Conservation (phyloP, 2,888 invertebrate species). For the Sclerodermus sp. region DNA sequence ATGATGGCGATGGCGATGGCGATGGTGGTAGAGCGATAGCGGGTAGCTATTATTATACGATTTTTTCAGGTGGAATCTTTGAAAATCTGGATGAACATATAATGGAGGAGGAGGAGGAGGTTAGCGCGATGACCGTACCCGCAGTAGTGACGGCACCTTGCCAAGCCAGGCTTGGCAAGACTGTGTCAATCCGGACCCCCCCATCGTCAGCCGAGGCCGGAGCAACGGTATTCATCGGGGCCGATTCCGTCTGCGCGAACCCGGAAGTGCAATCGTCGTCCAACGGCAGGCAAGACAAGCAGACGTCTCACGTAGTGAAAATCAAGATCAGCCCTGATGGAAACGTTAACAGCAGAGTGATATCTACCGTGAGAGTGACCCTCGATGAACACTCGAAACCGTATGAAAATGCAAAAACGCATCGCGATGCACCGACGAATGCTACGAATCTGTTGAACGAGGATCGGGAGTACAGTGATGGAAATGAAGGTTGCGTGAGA, state of each 20-base stretch:
- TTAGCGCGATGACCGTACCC: constrained; percentile 45
- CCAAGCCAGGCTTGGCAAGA: constrained; percentile 40
- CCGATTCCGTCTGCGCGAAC: constrained; percentile 48
- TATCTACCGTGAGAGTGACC: constrained; percentile 45
- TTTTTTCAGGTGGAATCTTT: not conserved
- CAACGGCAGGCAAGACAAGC: constrained; percentile 33
- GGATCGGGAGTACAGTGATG: constrained; percentile 4
- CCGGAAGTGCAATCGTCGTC: constrained; percentile 45
- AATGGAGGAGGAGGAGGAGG: too few species aligned
- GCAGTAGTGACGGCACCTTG: constrained; percentile 37
- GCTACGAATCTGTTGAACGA: constrained; percentile 36
- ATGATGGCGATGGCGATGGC: too few species aligned
- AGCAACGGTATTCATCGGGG: constrained; percentile 60
- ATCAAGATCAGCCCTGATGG: constrained; percentile 70
- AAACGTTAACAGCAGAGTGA: constrained; percentile 55
- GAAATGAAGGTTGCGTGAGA: too few species aligned
- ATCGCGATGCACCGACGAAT: constrained; percentile 37
- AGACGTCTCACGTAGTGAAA: constrained; percentile 66
- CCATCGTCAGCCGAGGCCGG: constrained; percentile 43
- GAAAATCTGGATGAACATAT: constrained; percentile 31
- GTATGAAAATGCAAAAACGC: constrained; percentile 11
- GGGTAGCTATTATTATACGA: too few species aligned
- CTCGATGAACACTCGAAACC: constrained; percentile 28
- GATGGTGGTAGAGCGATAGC: too few species aligned
- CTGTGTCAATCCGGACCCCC: constrained; percentile 49